phyloP scores from a whole-genome alignment of 2,797 vertebrate genomes.

The Poecile montanus region DNA sequence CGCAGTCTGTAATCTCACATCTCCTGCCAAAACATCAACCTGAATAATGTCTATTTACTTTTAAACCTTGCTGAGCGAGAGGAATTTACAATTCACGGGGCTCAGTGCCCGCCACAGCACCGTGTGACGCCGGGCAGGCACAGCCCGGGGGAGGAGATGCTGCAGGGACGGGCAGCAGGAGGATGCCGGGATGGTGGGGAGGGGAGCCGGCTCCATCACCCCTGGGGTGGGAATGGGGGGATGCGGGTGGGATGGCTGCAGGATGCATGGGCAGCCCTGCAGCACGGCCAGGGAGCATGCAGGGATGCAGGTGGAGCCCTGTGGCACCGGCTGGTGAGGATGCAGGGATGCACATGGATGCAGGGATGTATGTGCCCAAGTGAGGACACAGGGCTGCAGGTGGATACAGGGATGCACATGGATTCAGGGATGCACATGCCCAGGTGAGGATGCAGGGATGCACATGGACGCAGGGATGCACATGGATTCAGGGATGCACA shows the following conservation, averaged over 20 bases:
- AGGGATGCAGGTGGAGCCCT: neutral
- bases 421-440: too few species aligned
- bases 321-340: neutral
- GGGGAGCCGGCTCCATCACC: rapidly evolving
- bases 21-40: slow-evolving; percentile 23
- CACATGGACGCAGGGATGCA: too few species aligned
- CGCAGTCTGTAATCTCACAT: neutral
- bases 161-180: rapidly evolving
- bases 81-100: neutral
- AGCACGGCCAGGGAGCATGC: neutral
- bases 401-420: neutral
- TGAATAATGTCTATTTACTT: neutral
- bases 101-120: rapidly evolving
- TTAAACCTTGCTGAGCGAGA: neutral
- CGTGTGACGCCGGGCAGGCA: rapidly evolving
- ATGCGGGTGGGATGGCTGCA: rapidly evolving
- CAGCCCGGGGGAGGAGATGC: rapidly evolving
- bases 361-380: too few species aligned
- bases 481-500: too few species aligned
- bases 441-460: neutral
- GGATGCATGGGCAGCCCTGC: neutral
- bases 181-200: rapidly evolving
- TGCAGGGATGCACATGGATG: neutral
- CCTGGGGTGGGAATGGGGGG: rapidly evolving
- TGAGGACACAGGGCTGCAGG: too few species aligned